Percentiles rank a stretch among this genome's conserved stretches.
These are phyloP conservation scores for Emydura subglobosa DNA, from an alignment of 2,113 vertebrate species.

Conservation along the genomic window DNA sequence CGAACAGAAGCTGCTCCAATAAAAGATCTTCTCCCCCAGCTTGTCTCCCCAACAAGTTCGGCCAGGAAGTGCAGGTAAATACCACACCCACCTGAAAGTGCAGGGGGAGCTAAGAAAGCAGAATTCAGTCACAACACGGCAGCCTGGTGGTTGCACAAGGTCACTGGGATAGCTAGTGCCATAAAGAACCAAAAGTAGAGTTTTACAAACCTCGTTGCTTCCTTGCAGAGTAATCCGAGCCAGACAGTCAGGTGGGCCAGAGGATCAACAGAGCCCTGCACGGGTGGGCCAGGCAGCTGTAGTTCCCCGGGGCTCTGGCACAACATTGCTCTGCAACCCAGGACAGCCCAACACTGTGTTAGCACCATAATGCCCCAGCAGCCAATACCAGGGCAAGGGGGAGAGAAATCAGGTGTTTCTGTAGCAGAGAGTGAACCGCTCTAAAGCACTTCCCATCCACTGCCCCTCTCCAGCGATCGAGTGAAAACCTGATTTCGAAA, in stretches of 20 bases:
- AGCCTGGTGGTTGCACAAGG: rapidly evolving
- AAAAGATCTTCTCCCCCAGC: neutral
- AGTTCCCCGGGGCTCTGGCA: neutral
- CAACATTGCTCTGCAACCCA: neutral
- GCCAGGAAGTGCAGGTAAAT: neutral
- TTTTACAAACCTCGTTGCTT: neutral
- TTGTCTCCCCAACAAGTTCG: neutral
- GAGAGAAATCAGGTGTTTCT: too few relatives aligned
- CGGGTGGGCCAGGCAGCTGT: neutral
- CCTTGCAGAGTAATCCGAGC: rapidly evolving
- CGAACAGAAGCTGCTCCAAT: neutral
- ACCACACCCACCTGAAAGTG: rapidly evolving
- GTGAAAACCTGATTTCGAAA: too few relatives aligned
- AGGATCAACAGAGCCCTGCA: neutral
- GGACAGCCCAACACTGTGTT: too few relatives aligned
- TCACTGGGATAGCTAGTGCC: neutral
- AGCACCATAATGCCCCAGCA: too few relatives aligned
- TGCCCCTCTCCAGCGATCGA: too few relatives aligned
- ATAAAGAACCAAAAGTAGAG: neutral
- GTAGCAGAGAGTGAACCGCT: too few relatives aligned
- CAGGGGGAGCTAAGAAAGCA: neutral
- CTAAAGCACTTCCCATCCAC: too few relatives aligned
- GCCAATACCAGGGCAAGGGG: too few relatives aligned
- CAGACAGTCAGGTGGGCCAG: rapidly evolving
- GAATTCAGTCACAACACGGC: neutral